phyloP scores from a whole-genome alignment of 1,140 invertebrate species.

The Anadara kagoshimensis region DNA sequence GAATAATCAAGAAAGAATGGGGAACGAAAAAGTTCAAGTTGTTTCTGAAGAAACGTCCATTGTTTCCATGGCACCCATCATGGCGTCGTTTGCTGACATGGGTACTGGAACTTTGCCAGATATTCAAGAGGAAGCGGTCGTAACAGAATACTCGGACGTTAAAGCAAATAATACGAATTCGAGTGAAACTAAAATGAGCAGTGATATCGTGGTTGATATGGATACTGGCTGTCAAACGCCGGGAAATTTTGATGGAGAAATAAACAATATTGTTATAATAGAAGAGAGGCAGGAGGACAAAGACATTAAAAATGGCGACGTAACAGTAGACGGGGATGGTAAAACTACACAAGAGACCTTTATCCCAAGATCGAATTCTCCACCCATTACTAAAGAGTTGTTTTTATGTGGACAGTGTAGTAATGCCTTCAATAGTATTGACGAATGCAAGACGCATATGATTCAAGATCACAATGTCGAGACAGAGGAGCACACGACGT shows the following conservation, averaged over 20 bases:
- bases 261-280: neutral
- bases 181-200: conserved; percentile 3
- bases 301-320: neutral
- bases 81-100: conserved; percentile 7
- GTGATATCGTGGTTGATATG: neutral
- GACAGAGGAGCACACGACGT: conserved; percentile 13
- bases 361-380: neutral
- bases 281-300: neutral
- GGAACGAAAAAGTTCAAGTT: neutral
- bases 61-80: conserved; percentile 1
- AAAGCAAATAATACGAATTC: conserved; percentile 2
- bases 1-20: neutral
- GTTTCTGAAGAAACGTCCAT: conserved; percentile 5
- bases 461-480: conserved; percentile 54
- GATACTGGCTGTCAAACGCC: neutral
- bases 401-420: conserved; percentile 72
- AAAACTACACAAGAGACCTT: conserved; percentile 9
- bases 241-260: neutral
- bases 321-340: conserved; percentile 14
- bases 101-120: neutral
- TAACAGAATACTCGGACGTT: too few species aligned
- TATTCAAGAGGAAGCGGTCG: too few species aligned
- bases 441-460: conserved; percentile 71
- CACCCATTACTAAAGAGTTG: conserved; percentile 55
- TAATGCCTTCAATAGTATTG: conserved; percentile 65